These are phyloP conservation scores for Saccopteryx bilineata DNA, from an alignment of 2,113 vertebrate genomes.

Conservation along the genomic window DNA sequence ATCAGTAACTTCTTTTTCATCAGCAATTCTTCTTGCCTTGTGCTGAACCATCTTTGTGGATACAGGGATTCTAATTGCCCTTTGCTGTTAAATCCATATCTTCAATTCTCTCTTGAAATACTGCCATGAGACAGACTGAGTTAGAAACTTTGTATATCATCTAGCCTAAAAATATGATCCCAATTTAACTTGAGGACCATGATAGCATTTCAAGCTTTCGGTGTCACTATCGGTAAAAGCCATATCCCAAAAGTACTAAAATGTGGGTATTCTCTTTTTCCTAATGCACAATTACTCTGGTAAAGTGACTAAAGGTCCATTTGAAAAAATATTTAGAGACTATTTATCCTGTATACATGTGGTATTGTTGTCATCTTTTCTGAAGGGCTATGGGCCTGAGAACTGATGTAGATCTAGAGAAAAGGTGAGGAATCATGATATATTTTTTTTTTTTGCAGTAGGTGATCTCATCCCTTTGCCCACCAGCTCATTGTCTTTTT, in stretches of 20 bases:
- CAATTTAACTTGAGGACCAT: neutral
- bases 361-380: neutral
- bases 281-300: neutral
- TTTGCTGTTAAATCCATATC: too few species aligned
- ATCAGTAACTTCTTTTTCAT: too few species aligned
- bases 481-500: neutral
- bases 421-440: neutral
- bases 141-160: neutral
- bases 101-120: too few species aligned
- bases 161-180: neutral
- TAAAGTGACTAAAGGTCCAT: neutral
- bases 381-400: neutral
- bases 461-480: neutral
- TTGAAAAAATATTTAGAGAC: neutral
- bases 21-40: too few species aligned
- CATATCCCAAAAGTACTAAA: neutral
- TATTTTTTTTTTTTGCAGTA: neutral
- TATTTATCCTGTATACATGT: neutral
- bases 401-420: neutral
- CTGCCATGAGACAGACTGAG: neutral
- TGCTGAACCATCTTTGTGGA: too few species aligned
- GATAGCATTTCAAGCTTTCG: neutral
- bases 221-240: neutral
- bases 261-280: neutral
- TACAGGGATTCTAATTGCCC: too few species aligned